Percentiles rank a stretch among this genome's conserved stretches.
Conservation (phyloP, 2,888 invertebrate species). For the Sminthurides aquaticus region DNA sequence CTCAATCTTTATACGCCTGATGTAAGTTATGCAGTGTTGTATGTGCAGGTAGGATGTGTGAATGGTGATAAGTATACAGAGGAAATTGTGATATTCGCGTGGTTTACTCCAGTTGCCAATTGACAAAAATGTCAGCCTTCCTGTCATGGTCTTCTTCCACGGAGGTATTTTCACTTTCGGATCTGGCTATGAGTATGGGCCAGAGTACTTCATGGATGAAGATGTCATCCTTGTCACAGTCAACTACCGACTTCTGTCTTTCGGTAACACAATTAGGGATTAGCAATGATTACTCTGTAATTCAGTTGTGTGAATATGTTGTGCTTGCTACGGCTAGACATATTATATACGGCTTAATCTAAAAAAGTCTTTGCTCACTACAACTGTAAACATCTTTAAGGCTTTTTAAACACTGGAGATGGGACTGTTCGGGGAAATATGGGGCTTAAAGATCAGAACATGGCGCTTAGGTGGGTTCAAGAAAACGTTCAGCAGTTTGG, state of each 20-base stretch:
- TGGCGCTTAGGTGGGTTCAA: slow-evolving; percentile 25
- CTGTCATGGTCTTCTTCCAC: slow-evolving; percentile 7
- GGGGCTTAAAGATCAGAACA: slow-evolving; percentile 26
- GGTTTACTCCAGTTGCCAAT: neutral
- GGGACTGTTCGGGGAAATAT: slow-evolving; percentile 25
- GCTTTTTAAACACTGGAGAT: slow-evolving; percentile 35
- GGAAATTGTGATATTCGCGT: neutral
- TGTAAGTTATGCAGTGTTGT: neutral
- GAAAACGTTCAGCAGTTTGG: slow-evolving; percentile 11
- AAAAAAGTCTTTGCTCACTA: too few species aligned
- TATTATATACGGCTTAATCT: too few species aligned
- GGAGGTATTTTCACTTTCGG: slow-evolving; percentile 3
- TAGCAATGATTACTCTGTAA: neutral
- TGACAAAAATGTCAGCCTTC: neutral
- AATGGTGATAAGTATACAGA: neutral
- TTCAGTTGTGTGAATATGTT: too few species aligned
- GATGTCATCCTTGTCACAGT: slow-evolving; percentile 5
- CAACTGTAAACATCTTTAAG: slow-evolving; percentile 2
- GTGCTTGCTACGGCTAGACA: too few species aligned
- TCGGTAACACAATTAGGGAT: neutral
- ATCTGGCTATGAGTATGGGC: slow-evolving; percentile 3
- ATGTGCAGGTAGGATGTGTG: neutral
- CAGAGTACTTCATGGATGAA: slow-evolving; percentile 10
- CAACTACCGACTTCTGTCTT: neutral
- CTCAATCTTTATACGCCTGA: neutral